Evolutionary conservation across 2,888 invertebrate species (phyloP), one percentile per base, ranked within the genome.

Genomic region (Drosophila robusta): DNA sequence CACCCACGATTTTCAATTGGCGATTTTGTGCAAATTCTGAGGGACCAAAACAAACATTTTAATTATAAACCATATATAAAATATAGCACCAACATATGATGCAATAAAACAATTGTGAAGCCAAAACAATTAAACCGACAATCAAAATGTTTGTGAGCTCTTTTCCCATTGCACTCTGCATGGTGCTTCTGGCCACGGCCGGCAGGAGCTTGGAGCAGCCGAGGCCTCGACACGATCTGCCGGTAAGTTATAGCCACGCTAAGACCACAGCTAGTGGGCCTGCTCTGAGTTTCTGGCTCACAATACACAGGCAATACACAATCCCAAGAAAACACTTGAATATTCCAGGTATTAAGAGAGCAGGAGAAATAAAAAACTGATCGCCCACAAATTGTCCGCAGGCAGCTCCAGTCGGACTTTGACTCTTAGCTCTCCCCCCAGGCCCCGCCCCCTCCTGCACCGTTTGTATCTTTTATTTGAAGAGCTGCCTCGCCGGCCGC

Each of bases 311-410:
- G 32, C 11, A 11, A 2, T 11, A 32, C 11, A 81, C 74, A 88
- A 89, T 91, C 91, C 91, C 77, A 80, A 89, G 91, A 91, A 91
- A 91, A 90, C 86, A 90, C 90, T 90, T 89, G 77, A 90, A 90
- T 90, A 90, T 91, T 91, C 91, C 90, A 87, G 86, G 90, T 90
- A 91, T 89, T 78, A 80, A 78, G 41, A 41, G 24, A 12, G 18
- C n/a, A 55, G 18, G 5, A 8, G 22, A 39, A 9, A 11, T 29
- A 54, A 29, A 34, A 36, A 36, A 85, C 39, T 42, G 58, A 42
- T 42, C 38, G 72, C 85, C 77, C 77, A 82, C 89, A 89, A 90
- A 89, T 88, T 88, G 89, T 90, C 89, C 85, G 75, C 62, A 51
- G 42, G n/a, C 50, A 44, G 18, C 65, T 44, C 26, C 12, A 24